Evolutionary conservation across 37 sponge, comb jelly and placozoan species (phyloP), one percentile per base, ranked within the genome.

Genomic region (Beroe forskalii): DNA sequence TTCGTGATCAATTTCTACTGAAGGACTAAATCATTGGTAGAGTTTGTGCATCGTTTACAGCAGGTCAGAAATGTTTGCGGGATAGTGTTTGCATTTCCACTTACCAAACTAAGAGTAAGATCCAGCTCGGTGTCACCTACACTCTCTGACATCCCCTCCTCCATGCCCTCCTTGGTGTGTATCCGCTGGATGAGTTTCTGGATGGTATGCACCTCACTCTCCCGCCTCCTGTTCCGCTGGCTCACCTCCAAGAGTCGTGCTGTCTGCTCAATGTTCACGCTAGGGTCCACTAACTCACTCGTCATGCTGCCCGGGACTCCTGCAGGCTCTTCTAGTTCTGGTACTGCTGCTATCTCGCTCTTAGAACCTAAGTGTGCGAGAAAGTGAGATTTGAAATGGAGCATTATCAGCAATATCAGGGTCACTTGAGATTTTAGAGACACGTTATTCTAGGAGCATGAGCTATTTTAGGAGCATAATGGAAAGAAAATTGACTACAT

Each of bases 211-310:
- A 32, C 72, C 38, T 69, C 38, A 35, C 32, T 69, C 72, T 69
- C 72, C 36, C 27, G 27, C 39, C 32, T 32, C 1, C 72, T 69
- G 37, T 27, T 69, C 38, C 72, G 28, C 32, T 37, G 28, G 4
- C 37, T 14, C 20, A 33, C 37, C 32, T 69, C 72, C 32, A 69
- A 32, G 19, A 32, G 9, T 35, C 14, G 28, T 17, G 1, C 39
- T 36, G 72, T 69, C 17, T 69, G 37, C 3, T 69, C 38, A 17
- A 69, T 69, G 72, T 69, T 69, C 38, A 69, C 27, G 19, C 72
- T 69, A 19, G 72, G 72, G 38, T 69, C 72, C 72, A 69, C 36
- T 2, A 32, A 48, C 55, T 48, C 55, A n/a, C n/a, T n/a, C n/a
- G n/a, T n/a, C n/a, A n/a, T n/a, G n/a, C n/a, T n/a, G n/a, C n/a